Evolutionary conservation across 1,140 invertebrate genomes (phyloP).

Genomic region (Polypedilum vanderplanki): DNA sequence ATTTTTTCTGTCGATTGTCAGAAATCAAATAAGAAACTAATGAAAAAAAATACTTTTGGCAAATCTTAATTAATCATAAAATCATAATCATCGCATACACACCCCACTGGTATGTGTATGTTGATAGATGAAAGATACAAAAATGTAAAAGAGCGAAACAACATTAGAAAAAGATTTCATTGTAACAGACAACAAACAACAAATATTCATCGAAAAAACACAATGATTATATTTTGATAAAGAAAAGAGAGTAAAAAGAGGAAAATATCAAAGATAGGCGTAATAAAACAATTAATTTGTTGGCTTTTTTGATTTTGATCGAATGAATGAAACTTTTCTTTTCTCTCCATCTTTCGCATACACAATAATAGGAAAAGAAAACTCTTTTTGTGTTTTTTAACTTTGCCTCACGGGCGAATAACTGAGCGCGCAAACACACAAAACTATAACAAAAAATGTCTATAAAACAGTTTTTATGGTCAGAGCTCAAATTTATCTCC

Average conservation of each 20-base stretch:
- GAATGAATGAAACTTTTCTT: background rate
- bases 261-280: slow-evolving; percentile 15
- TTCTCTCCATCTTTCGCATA: too few relatives aligned
- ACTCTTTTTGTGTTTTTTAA: background rate
- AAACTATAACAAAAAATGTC: slow-evolving; percentile 2
- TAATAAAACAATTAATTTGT: slow-evolving; percentile 19
- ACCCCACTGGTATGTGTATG: too few relatives aligned
- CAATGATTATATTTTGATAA: background rate
- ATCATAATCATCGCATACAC: too few relatives aligned
- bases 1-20: too few relatives aligned
- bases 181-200: background rate
- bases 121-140: too few relatives aligned
- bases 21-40: too few relatives aligned
- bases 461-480: background rate
- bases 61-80: too few relatives aligned
- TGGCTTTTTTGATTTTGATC: background rate
- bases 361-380: slow-evolving; percentile 1
- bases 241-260: background rate
- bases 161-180: background rate
- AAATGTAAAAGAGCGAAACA: too few relatives aligned
- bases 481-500: background rate
- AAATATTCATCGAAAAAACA: background rate
- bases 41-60: too few relatives aligned
- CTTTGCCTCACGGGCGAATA: background rate
- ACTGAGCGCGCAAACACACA: background rate